Conservation (phyloP, 2,888 invertebrate species). For the Argyra leucocephala region DNA sequence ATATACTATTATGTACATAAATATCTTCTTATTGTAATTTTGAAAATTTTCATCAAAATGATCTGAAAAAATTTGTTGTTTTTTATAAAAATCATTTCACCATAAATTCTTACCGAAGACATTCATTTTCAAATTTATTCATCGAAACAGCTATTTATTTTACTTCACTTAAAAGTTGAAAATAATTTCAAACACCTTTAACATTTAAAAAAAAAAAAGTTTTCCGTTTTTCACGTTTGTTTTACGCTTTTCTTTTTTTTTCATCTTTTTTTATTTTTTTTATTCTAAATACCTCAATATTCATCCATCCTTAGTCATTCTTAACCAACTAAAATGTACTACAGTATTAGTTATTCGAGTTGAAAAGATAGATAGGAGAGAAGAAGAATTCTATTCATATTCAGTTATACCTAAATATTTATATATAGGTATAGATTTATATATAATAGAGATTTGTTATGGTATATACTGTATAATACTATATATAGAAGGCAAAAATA, state of each 20-base stretch:
- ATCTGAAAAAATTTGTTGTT: neutral
- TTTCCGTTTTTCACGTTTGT: neutral
- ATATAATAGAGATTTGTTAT: neutral
- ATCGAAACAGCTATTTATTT: neutral
- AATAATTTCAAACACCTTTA: neutral
- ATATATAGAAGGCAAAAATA: neutral
- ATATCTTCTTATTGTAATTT: too few relatives aligned
- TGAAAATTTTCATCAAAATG: too few relatives aligned
- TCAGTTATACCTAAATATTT: neutral
- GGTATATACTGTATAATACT: neutral
- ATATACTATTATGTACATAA: too few relatives aligned
- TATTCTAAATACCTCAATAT: neutral
- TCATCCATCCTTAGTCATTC: neutral
- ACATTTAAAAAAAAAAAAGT: neutral
- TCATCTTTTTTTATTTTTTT: neutral
- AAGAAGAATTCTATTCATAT: neutral
- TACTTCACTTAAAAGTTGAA: neutral
- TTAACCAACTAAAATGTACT: neutral
- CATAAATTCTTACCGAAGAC: neutral
- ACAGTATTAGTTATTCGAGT: neutral
- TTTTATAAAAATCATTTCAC: neutral
- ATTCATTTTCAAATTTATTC: neutral
- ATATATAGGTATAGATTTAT: neutral
- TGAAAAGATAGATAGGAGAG: neutral
- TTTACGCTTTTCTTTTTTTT: too few relatives aligned